Evolutionary conservation across 2,888 invertebrate genomes (phyloP), one percentile per base, ranked within the genome.

Genomic region (Cephus nigrinus): DNA sequence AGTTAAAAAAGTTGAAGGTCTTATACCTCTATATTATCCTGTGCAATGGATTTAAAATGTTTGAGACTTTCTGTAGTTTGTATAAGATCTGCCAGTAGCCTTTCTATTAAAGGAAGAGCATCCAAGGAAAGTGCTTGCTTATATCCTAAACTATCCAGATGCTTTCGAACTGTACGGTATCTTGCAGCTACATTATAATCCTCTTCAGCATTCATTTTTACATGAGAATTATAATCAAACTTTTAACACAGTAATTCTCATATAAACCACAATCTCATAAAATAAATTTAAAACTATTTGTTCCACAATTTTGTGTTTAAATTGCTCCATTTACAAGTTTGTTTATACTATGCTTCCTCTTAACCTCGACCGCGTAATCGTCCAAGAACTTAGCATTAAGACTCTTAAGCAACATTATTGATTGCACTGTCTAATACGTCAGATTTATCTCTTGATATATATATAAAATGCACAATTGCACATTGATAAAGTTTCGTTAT

Each of bases 11-110:
- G 4, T 23, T 55, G 23, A 55, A 55, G 23, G 23, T 55, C 23
- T 80, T 84, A 33, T 90, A 95, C 95, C 93, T 95, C 94, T 55
- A 94, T 91, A 76, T 95, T 94, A 85, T 95, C 94, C 88, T 95
- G 94, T 11, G 96, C 95, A 84, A 96, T 92, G 80, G 95, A 93
- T 93, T 97, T 97, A 82, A 96, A 95, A 92, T 97, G 96, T 88
- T 96, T 95, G 77, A 98, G 93, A 88, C 96, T 97, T 84, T 96
- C 95, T n/a, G 97, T 98, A 12, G 97, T 97, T 90, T 96, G 96
- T 80, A 97, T 93, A 79, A 98, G 93, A 92, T 98, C 98, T 73
- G 95, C 95, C 76, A 98, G 92, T 79, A 98, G 91, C 88, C 94
- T 95, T 92, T 96, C 96, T 83, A 97, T 96, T 82, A 98, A 92